Conservation (phyloP, 1,140 invertebrate genomes). For the Aricia agestis region DNA sequence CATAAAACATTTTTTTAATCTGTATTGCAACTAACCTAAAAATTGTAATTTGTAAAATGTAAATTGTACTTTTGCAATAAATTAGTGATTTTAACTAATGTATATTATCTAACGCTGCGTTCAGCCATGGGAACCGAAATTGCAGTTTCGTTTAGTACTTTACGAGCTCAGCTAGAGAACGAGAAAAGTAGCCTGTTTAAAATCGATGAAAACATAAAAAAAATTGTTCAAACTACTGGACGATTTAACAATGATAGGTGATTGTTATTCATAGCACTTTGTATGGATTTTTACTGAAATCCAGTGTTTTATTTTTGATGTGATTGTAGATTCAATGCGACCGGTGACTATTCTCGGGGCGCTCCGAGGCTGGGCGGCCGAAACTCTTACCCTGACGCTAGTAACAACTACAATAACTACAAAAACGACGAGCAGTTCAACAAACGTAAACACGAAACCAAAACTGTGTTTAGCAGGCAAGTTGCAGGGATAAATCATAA, state of each 20-base stretch:
- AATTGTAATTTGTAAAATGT: not conserved
- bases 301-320: constrained; percentile 17
- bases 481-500: not conserved
- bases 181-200: constrained; percentile 68
- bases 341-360: constrained; percentile 58
- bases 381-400: constrained; percentile 51
- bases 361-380: constrained; percentile 43
- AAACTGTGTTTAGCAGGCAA: constrained; percentile 74
- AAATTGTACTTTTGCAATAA: constrained; percentile 1
- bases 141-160: constrained; percentile 64
- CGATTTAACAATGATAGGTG: constrained; percentile 70
- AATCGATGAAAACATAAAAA: constrained; percentile 74
- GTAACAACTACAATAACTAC: constrained; percentile 43
- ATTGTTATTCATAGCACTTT: constrained; percentile 25
- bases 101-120: not conserved
- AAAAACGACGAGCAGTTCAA: constrained; percentile 60
- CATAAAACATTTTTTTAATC: not conserved
- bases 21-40: not conserved
- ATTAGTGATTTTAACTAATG: constrained; percentile 2
- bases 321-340: constrained; percentile 58
- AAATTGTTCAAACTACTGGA: constrained; percentile 68
- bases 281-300: not conserved
- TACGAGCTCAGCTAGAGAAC: constrained; percentile 68
- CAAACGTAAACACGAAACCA: constrained; percentile 71
- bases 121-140: constrained; percentile 66